Evolutionary conservation across 1,140 invertebrate species (phyloP).

Genomic region (Polypedilum pembai): DNA sequence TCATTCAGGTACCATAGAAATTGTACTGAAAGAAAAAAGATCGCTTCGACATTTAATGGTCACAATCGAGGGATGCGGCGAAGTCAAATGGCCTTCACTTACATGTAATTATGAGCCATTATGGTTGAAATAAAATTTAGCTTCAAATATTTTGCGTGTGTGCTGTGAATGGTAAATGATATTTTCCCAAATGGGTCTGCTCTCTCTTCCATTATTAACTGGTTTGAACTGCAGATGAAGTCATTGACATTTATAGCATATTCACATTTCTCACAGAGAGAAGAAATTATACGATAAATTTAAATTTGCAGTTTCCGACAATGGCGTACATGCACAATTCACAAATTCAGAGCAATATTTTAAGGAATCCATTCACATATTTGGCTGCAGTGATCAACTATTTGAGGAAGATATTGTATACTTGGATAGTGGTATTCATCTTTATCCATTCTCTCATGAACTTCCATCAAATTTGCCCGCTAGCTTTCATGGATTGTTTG

Average conservation of each 20-base stretch:
- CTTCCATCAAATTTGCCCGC: background rate
- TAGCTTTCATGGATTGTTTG: background rate
- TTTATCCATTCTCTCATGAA: background rate
- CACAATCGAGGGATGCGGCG: background rate
- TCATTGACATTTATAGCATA: too few species aligned
- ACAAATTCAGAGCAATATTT: background rate
- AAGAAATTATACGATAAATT: too few species aligned
- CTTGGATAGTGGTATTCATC: background rate
- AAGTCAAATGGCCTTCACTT: background rate
- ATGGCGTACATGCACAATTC: background rate
- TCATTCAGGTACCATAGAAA: background rate
- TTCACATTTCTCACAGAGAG: too few species aligned
- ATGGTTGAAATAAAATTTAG: too few species aligned
- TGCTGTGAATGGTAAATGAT: too few species aligned
- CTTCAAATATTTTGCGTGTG: too few species aligned
- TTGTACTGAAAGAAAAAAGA: background rate
- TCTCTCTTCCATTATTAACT: too few species aligned
- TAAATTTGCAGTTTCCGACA: constrained; percentile 12
- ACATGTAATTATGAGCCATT: background rate
- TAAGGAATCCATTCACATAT: background rate
- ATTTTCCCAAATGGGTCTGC: too few species aligned
- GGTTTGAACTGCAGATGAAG: too few species aligned
- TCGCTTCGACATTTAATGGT: background rate
- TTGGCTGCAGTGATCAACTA: background rate
- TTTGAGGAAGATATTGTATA: background rate